These are phyloP conservation scores for Drosophila azteca DNA, from an alignment of 1,140 invertebrate genomes.

Conservation along the genomic window DNA sequence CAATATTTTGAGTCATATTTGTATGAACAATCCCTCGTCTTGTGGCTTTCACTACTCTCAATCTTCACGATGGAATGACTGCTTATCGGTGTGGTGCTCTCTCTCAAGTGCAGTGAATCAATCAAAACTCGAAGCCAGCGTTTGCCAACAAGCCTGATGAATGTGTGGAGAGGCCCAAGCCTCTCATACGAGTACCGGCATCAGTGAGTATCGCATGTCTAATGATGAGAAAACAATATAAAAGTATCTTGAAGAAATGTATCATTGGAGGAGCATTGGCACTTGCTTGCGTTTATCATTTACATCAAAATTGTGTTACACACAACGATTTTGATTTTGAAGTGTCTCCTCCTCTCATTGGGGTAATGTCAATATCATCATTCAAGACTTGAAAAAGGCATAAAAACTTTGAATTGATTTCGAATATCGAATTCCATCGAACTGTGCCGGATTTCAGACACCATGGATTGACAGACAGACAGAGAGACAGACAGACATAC, in stretches of 20 bases:
- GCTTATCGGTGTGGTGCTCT: slow-evolving; percentile 6
- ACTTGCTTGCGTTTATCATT: slow-evolving; percentile 71
- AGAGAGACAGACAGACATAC: slow-evolving; percentile 64
- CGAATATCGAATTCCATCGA: slow-evolving; percentile 60
- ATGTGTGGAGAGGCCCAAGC: slow-evolving; percentile 10
- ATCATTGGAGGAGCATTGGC: slow-evolving; percentile 62
- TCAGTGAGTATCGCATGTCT: slow-evolving; percentile 30
- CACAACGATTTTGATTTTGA: slow-evolving; percentile 49
- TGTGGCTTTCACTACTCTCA: too few relatives aligned
- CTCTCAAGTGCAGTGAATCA: slow-evolving; percentile 66
- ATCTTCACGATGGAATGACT: too few relatives aligned
- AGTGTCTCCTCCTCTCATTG: slow-evolving; percentile 57
- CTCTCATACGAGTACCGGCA: too few relatives aligned
- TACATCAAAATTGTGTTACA: slow-evolving; percentile 43
- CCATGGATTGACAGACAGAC: slow-evolving; percentile 66
- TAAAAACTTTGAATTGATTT: slow-evolving; percentile 22
- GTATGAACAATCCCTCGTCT: too few relatives aligned
- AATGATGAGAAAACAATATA: slow-evolving; percentile 55
- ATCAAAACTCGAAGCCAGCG: slow-evolving; percentile 46
- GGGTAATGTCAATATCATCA: slow-evolving; percentile 79
- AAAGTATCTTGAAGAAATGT: slow-evolving; percentile 36
- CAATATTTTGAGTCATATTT: too few relatives aligned
- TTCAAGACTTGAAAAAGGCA: slow-evolving; percentile 40
- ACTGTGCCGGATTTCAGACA: slow-evolving; percentile 69
- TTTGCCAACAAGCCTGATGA: slow-evolving; percentile 43